phyloP scores from a whole-genome alignment of 1,140 invertebrate species.

The Aphaenogaster floridana region DNA sequence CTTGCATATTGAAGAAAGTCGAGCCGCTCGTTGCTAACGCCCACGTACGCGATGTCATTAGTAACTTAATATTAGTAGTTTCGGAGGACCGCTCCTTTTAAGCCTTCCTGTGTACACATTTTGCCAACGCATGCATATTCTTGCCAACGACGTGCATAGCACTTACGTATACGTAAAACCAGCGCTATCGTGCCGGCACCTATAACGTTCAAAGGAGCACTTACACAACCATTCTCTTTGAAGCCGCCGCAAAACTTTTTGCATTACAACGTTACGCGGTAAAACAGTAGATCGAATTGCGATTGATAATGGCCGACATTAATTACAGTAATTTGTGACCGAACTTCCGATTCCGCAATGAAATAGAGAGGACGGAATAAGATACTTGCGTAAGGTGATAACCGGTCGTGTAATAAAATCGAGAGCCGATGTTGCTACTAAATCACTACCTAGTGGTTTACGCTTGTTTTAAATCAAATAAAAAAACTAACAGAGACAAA shows the following conservation, averaged over 20 bases:
- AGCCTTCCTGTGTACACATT: slow-evolving; percentile 27
- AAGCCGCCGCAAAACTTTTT: slow-evolving; percentile 46
- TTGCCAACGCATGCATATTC: slow-evolving; percentile 26
- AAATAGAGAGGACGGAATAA: background rate
- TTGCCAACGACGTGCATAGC: no score
- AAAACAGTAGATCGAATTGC: slow-evolving; percentile 49
- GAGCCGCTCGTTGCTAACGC: background rate
- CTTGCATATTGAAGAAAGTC: slow-evolving; percentile 41
- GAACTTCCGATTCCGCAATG: slow-evolving; percentile 1
- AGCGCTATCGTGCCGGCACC: background rate
- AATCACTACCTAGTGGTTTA: background rate
- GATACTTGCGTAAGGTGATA: slow-evolving; percentile 18
- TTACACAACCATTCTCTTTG: slow-evolving; percentile 31
- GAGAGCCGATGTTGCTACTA: background rate
- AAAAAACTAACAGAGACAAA: background rate
- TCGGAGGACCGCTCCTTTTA: slow-evolving; percentile 38
- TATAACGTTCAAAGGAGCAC: slow-evolving; percentile 12
- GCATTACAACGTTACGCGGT: slow-evolving; percentile 33
- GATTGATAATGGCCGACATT: slow-evolving; percentile 46
- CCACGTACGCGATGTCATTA: slow-evolving; percentile 40
- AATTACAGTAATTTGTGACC: slow-evolving; percentile 47
- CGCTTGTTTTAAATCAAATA: background rate
- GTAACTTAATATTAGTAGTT: slow-evolving; percentile 57
- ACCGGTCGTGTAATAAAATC: slow-evolving; percentile 15
- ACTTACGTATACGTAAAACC: slow-evolving; percentile 41